phyloP scores from a whole-genome alignment of 2,113 vertebrate genomes.

The Passer montanus region DNA sequence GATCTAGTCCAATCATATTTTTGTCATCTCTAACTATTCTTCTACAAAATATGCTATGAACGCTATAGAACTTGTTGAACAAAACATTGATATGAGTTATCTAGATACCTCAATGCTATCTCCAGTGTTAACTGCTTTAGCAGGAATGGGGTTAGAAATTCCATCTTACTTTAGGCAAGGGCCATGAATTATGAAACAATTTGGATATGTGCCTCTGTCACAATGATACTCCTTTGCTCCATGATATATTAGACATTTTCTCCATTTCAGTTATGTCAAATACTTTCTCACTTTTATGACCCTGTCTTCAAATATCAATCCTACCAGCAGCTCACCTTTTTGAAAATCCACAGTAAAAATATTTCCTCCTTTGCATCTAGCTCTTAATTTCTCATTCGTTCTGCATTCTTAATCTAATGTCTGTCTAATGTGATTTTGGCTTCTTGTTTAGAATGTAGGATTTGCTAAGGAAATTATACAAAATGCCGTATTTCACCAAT shows the following conservation, averaged over 20 bases:
- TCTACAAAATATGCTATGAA: neutral
- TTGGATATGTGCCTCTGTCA: neutral
- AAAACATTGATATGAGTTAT: neutral
- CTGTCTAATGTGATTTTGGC: neutral
- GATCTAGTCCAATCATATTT: neutral
- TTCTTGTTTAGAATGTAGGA: neutral
- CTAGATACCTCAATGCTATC: neutral
- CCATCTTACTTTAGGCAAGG: neutral
- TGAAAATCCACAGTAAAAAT: neutral
- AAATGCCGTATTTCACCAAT: neutral
- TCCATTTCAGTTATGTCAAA: neutral
- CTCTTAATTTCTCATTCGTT: neutral
- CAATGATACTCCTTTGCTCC: rapidly evolving
- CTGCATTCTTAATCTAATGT: neutral
- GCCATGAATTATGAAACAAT: neutral
- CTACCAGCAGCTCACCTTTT: neutral
- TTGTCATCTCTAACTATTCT: neutral
- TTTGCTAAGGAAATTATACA: neutral
- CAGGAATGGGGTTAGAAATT: neutral
- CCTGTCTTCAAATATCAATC: neutral
- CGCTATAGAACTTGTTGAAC: neutral
- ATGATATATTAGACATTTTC: neutral
- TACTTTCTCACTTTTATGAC: neutral
- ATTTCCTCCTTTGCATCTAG: neutral
- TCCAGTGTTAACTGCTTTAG: neutral